Conservation (phyloP, 35 echinoderm and acorn worm species). For the Holothuria glaberrima region DNA sequence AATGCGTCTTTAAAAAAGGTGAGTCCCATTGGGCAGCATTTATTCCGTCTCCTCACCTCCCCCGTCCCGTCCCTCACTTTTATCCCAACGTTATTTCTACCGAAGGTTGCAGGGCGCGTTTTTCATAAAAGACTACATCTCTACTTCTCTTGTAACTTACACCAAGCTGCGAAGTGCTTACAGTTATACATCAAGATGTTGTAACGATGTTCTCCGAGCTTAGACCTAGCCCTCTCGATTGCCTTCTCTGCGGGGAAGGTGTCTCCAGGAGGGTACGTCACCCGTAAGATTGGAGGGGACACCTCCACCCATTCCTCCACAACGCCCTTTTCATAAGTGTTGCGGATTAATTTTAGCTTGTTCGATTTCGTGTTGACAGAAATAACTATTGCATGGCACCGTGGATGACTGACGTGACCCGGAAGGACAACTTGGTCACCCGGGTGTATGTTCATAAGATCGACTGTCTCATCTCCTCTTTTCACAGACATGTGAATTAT, state of each 20-base stretch:
- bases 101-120: too few species aligned
- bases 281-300: neutral
- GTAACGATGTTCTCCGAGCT: slow-evolving; percentile 20
- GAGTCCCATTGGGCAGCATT: too few species aligned
- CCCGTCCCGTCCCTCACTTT: too few species aligned
- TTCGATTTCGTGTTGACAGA: slow-evolving; percentile 2
- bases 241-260: neutral
- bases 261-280: neutral
- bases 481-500: slow-evolving; percentile 49
- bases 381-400: slow-evolving; percentile 45
- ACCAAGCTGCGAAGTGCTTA: slow-evolving; percentile 52
- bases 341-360: slow-evolving; percentile 40
- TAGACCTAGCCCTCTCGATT: slow-evolving; percentile 8
- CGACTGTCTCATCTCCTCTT: slow-evolving; percentile 7
- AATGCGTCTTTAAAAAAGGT: too few species aligned
- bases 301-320: slow-evolving; percentile 56
- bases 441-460: neutral
- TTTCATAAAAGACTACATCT: too few species aligned
- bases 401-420: slow-evolving; percentile 40
- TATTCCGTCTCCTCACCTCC: too few species aligned
- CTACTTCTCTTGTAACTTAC: neutral
- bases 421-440: slow-evolving; percentile 42
- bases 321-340: slow-evolving; percentile 26
- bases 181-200: slow-evolving; percentile 49
- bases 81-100: too few species aligned